Evolutionary conservation across 2,113 vertebrate species (phyloP).

Genomic region (Nansenia antarctica): DNA sequence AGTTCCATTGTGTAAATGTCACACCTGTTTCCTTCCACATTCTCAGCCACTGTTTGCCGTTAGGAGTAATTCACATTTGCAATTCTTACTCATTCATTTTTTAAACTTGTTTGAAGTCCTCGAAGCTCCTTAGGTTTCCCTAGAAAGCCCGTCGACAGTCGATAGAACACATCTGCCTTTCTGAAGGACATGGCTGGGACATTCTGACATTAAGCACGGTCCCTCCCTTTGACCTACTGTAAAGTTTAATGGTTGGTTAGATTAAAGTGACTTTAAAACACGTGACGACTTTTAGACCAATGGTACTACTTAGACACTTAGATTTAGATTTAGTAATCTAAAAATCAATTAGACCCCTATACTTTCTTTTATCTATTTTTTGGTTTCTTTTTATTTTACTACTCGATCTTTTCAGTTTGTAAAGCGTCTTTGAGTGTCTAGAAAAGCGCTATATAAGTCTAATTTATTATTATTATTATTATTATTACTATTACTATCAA

Average conservation of each 20-base stretch:
- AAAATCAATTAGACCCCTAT: too few species aligned
- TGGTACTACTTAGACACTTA: too few species aligned
- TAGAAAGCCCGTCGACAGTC: neutral
- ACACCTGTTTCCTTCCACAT: conserved; percentile 40
- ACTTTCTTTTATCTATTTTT: too few species aligned
- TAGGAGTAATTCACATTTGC: conserved; percentile 26
- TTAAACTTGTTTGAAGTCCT: neutral
- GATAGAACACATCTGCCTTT: neutral
- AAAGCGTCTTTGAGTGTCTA: too few species aligned
- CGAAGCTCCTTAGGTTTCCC: neutral
- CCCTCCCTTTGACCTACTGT: neutral
- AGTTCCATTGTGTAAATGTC: conserved; percentile 44
- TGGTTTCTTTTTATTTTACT: too few species aligned
- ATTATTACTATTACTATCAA: too few species aligned
- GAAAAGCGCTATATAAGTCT: too few species aligned
- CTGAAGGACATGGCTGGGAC: neutral
- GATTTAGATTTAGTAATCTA: too few species aligned
- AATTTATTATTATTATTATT: too few species aligned
- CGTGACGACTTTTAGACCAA: too few species aligned
- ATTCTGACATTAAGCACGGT: neutral
- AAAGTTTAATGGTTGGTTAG: neutral
- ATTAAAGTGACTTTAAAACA: neutral
- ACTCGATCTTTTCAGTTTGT: too few species aligned
- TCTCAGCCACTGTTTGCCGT: conserved; percentile 29
- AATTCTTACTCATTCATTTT: conserved; percentile 25